Conservation (phyloP, 2,888 invertebrate species). For the Apodemia duryi region DNA sequence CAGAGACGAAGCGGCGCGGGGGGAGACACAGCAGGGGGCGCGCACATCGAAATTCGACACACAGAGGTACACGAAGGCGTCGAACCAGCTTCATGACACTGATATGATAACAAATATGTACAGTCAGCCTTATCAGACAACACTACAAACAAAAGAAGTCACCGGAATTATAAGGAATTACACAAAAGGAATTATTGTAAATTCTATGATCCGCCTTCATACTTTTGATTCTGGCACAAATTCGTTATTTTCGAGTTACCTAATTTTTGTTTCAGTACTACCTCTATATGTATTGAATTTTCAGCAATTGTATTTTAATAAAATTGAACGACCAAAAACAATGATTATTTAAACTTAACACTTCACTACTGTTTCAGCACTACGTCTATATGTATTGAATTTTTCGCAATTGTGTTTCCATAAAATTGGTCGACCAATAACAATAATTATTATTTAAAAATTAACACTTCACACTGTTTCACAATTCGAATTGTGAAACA, state of each 20-base stretch:
- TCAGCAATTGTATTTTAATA: not conserved
- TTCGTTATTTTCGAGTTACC: no score
- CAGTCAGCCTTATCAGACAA: constrained; percentile 46
- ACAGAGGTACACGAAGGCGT: constrained; percentile 45
- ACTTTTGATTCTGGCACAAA: not conserved
- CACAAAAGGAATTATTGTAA: not conserved
- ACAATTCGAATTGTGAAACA: no score
- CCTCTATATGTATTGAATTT: not conserved
- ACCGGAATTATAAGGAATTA: constrained; percentile 1
- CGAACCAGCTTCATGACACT: constrained; percentile 61
- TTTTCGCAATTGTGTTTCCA: no score
- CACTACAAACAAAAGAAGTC: constrained; percentile 1
- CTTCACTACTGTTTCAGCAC: no score
- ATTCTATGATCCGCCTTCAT: not conserved
- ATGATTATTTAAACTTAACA: no score
- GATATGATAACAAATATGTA: constrained; percentile 72
- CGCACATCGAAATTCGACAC: constrained; percentile 44
- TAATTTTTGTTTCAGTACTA: not conserved
- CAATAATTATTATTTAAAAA: no score
- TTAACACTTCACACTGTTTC: no score
- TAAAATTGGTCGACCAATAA: no score
- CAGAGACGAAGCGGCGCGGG: constrained; percentile 40
- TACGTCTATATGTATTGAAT: no score
- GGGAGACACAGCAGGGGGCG: constrained; percentile 55
- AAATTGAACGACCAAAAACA: no score